Conservation (phyloP, 2,888 invertebrate genomes). For the Hipparchia semele region DNA sequence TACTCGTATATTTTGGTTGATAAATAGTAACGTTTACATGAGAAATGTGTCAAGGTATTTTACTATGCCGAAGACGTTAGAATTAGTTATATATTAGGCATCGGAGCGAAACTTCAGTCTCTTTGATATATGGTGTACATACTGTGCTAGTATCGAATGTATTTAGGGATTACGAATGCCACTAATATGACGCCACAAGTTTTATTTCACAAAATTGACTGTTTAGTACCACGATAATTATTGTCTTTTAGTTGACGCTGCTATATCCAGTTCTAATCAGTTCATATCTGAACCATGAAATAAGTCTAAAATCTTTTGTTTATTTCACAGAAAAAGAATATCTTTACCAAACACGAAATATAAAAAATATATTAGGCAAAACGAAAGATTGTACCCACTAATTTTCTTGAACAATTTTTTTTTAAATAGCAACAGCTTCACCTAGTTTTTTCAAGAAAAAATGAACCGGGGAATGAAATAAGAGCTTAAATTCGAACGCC, state of each 20-base stretch:
- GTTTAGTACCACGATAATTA: too few relatives aligned
- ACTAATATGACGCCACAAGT: constrained; percentile 1
- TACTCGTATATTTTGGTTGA: background rate
- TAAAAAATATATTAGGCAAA: background rate
- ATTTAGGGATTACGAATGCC: constrained; percentile 3
- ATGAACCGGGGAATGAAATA: constrained; percentile 1
- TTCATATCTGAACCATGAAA: too few relatives aligned
- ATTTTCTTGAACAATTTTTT: background rate
- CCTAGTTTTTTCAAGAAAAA: constrained; percentile 12
- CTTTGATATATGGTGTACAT: constrained; percentile 16
- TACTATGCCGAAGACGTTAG: background rate
- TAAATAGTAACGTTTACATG: background rate
- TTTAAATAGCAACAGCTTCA: background rate
- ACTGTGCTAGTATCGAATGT: constrained; percentile 18
- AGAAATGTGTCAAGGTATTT: background rate
- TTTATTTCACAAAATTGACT: background rate
- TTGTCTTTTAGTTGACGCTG: too few relatives aligned
- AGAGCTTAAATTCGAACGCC: constrained; percentile 10
- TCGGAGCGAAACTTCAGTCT: constrained; percentile 1
- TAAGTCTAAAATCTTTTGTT: too few relatives aligned
- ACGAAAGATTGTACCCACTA: background rate
- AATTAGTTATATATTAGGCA: background rate
- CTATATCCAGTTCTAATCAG: too few relatives aligned
- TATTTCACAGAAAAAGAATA: too few relatives aligned
- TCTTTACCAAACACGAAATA: too few relatives aligned